Evolutionary conservation across 2,113 vertebrate genomes (phyloP), one percentile per base, ranked within the genome.

Genomic region (Helogale parvula): DNA sequence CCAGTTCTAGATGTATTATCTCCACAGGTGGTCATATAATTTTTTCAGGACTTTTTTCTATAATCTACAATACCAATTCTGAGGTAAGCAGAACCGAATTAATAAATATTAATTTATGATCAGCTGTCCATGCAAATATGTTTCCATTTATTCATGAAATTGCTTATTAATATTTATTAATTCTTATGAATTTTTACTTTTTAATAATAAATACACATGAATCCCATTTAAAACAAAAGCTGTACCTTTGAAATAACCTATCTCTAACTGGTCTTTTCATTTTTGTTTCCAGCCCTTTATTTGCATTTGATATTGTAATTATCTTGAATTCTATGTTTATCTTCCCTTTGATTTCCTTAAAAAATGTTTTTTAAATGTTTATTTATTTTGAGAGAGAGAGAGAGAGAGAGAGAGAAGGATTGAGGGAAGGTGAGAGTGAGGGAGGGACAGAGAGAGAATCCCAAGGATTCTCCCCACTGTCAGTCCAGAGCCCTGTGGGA

Each of bases 141-240:
- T 85, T 96, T 91, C 84, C 66, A 82, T 72, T 93, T 82, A 57
- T 63, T 88, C 79, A 57, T n/a, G 27, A 96, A 82, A 77, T 77
- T 77, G 13, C 23, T 41, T 93, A 76, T 71, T 90, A 63, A 63
- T 23, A 69, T 31, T 31, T 23, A 69, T 31, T 31, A 66, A 31
- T 50, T 50, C 27, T 79, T 9, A 77, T 7, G 6, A 77, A 47
- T 45, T 79, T 76, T 45, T 76, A 76, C 72, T 45, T 76, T 76
- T 88, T 66, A 82, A 47, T 91, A 54, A 83, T 63, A 87, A 83
- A 5, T 5, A 60, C 29, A 45, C n/a, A 33, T 3, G 29, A 93
- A 54, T 16, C 35, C 15, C 72, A 52, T 14, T 87, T 68, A 90
- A 74, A 94, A 54, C 41, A 66, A 84, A 93, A 92, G 23, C 77